These are phyloP conservation scores for Malurus leucopterus DNA, from an alignment of 2,797 vertebrate genomes.

Conservation along the genomic window DNA sequence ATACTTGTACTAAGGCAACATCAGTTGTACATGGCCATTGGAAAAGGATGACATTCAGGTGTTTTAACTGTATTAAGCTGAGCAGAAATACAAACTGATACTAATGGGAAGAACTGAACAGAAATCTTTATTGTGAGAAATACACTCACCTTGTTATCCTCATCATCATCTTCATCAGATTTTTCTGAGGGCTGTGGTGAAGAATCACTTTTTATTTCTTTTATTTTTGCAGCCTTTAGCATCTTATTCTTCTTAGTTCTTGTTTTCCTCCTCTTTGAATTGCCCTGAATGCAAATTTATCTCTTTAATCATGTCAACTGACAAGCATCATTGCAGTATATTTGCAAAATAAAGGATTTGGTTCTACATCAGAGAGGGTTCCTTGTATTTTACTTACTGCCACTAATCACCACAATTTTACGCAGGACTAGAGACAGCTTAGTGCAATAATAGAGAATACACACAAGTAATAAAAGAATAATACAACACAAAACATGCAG, in stretches of 20 bases:
- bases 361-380: not conserved
- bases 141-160: conserved; percentile 77
- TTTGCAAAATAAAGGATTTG: not conserved
- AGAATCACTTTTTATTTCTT: conserved; percentile 88
- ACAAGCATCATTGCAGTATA: not conserved
- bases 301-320: conserved; percentile 8
- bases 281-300: conserved; percentile 75
- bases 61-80: not conserved
- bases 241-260: conserved; percentile 89
- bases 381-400: not conserved
- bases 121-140: not conserved
- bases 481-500: not conserved
- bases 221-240: conserved; percentile 82
- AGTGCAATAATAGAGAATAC: not conserved
- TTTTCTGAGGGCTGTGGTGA: conserved; percentile 88
- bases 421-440: not conserved
- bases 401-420: not conserved
- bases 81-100: not conserved
- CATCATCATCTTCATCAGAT: conserved; percentile 86
- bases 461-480: not conserved
- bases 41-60: not conserved
- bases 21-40: not conserved
- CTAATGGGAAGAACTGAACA: not conserved
- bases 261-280: conserved; percentile 88
- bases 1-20: not conserved